phyloP scores from a whole-genome alignment of 2,113 vertebrate genomes.

The Crotophaga sulcirostris region DNA sequence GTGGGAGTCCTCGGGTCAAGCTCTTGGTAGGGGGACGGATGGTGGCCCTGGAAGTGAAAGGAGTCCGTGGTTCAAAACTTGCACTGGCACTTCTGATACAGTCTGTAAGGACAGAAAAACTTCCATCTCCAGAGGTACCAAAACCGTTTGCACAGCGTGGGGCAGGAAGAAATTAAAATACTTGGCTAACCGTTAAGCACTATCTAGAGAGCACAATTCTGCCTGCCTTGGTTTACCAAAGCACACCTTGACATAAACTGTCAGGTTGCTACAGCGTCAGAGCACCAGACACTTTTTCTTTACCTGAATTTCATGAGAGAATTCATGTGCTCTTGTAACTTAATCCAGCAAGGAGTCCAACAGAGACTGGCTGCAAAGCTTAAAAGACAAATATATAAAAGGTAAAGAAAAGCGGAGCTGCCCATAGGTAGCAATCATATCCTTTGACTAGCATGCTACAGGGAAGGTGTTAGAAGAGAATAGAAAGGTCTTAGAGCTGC shows the following conservation, averaged over 20 bases:
- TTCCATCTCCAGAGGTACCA: background rate
- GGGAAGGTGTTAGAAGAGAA: background rate
- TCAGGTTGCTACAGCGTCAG: background rate
- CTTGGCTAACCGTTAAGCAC: background rate
- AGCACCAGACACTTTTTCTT: background rate
- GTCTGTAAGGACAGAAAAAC: background rate
- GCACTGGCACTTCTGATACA: background rate
- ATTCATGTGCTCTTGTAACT: background rate
- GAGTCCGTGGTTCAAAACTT: background rate
- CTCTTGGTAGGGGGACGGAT: background rate
- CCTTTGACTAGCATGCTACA: background rate
- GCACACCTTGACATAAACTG: background rate
- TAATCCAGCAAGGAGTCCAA: background rate
- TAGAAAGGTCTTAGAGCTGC: background rate
- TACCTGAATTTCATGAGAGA: background rate
- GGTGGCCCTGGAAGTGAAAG: background rate
- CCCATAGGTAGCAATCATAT: background rate
- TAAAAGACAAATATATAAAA: background rate
- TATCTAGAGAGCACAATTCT: background rate
- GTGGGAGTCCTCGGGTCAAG: background rate
- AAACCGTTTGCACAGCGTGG: background rate
- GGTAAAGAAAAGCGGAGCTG: background rate
- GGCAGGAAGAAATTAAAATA: background rate
- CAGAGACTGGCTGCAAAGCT: background rate
- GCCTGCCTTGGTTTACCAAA: background rate